Base-by-base conservation (phyloP, 1,140 invertebrate genomes). In the Tigriopus japonicus region DNA sequence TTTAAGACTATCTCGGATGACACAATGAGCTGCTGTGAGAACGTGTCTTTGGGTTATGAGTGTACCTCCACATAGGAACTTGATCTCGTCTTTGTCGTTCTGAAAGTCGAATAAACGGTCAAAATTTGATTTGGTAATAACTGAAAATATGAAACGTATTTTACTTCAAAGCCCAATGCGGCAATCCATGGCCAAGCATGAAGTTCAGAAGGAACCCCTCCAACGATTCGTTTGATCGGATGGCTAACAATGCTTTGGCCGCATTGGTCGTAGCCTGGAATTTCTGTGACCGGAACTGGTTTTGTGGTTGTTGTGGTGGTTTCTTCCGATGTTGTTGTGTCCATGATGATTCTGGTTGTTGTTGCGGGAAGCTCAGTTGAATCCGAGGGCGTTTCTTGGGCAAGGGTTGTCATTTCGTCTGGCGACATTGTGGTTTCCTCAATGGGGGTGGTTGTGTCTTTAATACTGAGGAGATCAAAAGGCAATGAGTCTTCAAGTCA, bases 161-260 rank as follows among this genome's bases (percentile, higher is more conserved):
- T n/a, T 58, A 58, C 55, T 28, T 41, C 15, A 58, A 6, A 58
- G 6, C 55, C 55, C 2, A 58, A 19, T 6, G 55, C 55, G 5
- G 55, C 55, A 3, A 58, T 51, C 55, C 55, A 58, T 41, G 55
- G 55, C 55, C 55, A 58, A 6, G 24, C 55, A 19, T 58, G 55
- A 13, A 58, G 28, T 43, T 58, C 28, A 10, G 55, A 58, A 6
- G 55, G 55, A 17, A 41, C 17, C 1, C 55, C 55, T 12, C 55
- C 55, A 28, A 58, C 55, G 40, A 58, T 58, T 2, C 55, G 21
- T 19, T 54, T 28, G 28, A 35, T 9, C n/a, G 21, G 55, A 58
- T 35, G 28, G 28, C 42, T 58, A 2, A 58, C 55, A 6, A 42
- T 41, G 24, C 28, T 17, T 6, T 40, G 13, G 17, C 55, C 55